phyloP scores from a whole-genome alignment of 92 coral and sea anemone genomes.

The Montipora capitata region DNA sequence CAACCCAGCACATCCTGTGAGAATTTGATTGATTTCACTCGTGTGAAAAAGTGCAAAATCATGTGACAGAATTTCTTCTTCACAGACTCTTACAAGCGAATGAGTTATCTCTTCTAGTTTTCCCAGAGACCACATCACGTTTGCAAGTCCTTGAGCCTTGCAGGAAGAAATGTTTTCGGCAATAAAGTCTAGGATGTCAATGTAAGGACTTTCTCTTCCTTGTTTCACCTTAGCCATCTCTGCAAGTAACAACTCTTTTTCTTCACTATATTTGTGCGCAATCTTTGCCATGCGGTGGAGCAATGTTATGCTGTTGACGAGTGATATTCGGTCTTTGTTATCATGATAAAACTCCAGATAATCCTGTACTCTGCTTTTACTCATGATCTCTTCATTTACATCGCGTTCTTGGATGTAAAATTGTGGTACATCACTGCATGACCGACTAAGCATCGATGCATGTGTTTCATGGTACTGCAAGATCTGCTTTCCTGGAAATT shows the following conservation, averaged over 20 bases:
- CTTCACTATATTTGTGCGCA: background rate
- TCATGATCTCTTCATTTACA: conserved; percentile 10
- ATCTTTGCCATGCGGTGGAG: conserved; percentile 45
- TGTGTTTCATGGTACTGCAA: background rate
- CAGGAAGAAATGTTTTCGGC: conserved; percentile 22
- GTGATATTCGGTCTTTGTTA: background rate
- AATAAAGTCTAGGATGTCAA: conserved; percentile 26
- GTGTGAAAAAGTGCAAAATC: conserved; percentile 30
- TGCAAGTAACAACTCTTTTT: background rate
- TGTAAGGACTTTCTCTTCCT: background rate
- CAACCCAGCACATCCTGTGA: conserved; percentile 17
- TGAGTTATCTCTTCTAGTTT: conserved; percentile 9
- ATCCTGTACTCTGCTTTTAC: background rate
- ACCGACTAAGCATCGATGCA: background rate
- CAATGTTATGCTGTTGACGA: conserved; percentile 31
- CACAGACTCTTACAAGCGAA: conserved; percentile 7
- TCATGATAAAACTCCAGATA: conserved; percentile 36
- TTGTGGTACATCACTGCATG: background rate
- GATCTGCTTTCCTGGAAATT: background rate
- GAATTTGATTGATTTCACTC: conserved; percentile 25
- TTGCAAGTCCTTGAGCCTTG: conserved; percentile 41
- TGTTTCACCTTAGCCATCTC: conserved; percentile 9
- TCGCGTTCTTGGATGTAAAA: conserved; percentile 6
- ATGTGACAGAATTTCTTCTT: conserved; percentile 25
- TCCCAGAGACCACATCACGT: conserved; percentile 42